Evolutionary conservation across 2,888 invertebrate species (phyloP), one percentile per base, ranked within the genome.

Genomic region (Noctua pronuba): DNA sequence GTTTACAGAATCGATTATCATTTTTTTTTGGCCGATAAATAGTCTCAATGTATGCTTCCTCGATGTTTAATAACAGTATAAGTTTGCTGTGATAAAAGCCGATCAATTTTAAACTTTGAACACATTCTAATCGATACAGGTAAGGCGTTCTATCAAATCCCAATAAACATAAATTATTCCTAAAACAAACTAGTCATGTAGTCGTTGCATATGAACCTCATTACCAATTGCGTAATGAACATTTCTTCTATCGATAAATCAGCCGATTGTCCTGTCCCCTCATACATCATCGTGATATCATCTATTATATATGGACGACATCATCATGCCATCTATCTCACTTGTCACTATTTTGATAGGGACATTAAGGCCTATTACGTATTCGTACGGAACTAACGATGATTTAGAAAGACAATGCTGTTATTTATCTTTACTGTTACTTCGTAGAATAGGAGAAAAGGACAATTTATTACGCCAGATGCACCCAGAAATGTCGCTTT

Each of bases 261-360:
- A 81, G 71, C 46, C 70, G 83, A 81, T 83, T 83, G 83, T 83
- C 82, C 64, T 76, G 73, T 81, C 72, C 44, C 64, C 31, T 72
- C 74, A 75, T 86, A 70, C 77, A 84, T 87, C 87, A 87, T 73
- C 64, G 67, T 90, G 91, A 90, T 88, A 88, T 90, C 87, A 90
- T 86, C 76, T 80, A 80, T 84, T 86, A 83, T 65, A n/a, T 4
- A 65, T 79, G 70, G 79, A 77, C 85, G 82, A 85, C 86, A 86
- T 87, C 87, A 87, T 86, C 85, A 28, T 73, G 66, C 77, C 83
- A 83, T 83, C 82, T 79, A 83, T 90, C 88, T 88, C 80, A 84
- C 84, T 90, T 89, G 84, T 74, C 77, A 84, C 79, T 85, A 84
- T 88, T 88, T 86, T 85, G 82, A 89, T 85, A 77, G 71, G 71